Percentiles rank a stretch among this genome's conserved stretches.
These are phyloP conservation scores for Amblyteles armatorius DNA, from an alignment of 2,888 invertebrate genomes.

Conservation along the genomic window DNA sequence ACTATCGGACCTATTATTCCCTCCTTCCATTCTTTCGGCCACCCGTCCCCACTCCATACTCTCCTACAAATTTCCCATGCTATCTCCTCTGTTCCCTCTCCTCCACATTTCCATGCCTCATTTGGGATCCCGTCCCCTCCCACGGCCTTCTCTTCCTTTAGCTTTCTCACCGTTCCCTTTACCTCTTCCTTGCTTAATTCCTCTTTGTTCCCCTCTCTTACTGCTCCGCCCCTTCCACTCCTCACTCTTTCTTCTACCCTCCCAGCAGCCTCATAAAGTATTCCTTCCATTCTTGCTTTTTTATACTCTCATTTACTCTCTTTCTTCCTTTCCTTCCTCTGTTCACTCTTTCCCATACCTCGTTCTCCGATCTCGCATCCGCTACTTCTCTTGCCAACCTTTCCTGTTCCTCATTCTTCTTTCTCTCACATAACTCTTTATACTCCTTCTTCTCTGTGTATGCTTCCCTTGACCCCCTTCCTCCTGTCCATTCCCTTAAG, in stretches of 20 bases:
- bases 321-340: constrained; percentile 8
- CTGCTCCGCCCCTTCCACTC: background rate
- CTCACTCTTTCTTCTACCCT: constrained; percentile 6
- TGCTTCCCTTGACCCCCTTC: background rate
- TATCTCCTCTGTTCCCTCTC: background rate
- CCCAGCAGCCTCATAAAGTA: constrained; percentile 30
- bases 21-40: constrained; percentile 38
- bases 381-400: constrained; percentile 32
- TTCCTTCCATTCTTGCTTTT: background rate
- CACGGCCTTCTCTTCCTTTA: constrained; percentile 15
- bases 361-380: background rate
- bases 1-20: constrained; percentile 30
- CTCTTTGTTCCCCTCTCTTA: background rate
- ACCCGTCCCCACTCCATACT: background rate
- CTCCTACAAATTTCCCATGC: constrained; percentile 18
- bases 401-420: constrained; percentile 20
- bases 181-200: constrained; percentile 7
- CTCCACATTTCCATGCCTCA: constrained; percentile 31
- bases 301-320: constrained; percentile 3
- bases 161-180: background rate
- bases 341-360: constrained; percentile 29
- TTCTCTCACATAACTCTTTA: constrained; percentile 27
- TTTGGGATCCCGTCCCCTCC: constrained; percentile 23
- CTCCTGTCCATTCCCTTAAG: constrained; percentile 11
- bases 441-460: constrained; percentile 38